Evolutionary conservation across 2,888 invertebrate genomes (phyloP).

Genomic region (Chrysopilus asiliformis): DNA sequence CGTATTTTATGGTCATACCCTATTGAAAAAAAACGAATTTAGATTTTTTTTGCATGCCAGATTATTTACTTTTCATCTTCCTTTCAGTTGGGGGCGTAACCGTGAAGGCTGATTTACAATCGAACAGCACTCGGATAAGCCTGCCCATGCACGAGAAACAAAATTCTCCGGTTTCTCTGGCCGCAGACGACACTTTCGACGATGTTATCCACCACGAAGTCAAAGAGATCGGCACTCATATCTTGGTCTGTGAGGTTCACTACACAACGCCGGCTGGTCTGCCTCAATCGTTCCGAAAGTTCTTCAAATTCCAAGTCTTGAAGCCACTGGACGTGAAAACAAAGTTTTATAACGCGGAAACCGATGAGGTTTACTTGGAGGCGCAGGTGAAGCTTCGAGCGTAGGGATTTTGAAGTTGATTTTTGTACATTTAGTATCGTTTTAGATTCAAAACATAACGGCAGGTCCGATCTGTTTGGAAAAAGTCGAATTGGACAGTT

Average conservation of each 20-base stretch:
- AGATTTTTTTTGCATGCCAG: too few species aligned
- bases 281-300: conserved; percentile 81
- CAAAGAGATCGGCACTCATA: conserved; percentile 97
- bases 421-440: background rate
- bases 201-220: conserved; percentile 97
- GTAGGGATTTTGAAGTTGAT: background rate
- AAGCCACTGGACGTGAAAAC: conserved; percentile 98
- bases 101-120: conserved; percentile 79
- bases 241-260: conserved; percentile 91
- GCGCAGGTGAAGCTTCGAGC: conserved; percentile 41
- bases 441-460: conserved; percentile 83
- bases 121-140: conserved; percentile 74
- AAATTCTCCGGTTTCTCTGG: conserved; percentile 43
- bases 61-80: too few species aligned
- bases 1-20: too few species aligned
- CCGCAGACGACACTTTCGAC: conserved; percentile 77
- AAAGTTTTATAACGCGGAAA: conserved; percentile 91
- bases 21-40: too few species aligned
- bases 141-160: conserved; percentile 61
- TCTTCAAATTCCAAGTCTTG: conserved; percentile 95
- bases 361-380: conserved; percentile 60
- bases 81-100: conserved; percentile 33
- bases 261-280: conserved; percentile 67
- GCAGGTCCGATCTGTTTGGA: conserved; percentile 85
- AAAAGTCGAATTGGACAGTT: conserved; percentile 86